Base-by-base conservation (phyloP, 2,888 invertebrate species). In the Xanthorhoe designata region DNA sequence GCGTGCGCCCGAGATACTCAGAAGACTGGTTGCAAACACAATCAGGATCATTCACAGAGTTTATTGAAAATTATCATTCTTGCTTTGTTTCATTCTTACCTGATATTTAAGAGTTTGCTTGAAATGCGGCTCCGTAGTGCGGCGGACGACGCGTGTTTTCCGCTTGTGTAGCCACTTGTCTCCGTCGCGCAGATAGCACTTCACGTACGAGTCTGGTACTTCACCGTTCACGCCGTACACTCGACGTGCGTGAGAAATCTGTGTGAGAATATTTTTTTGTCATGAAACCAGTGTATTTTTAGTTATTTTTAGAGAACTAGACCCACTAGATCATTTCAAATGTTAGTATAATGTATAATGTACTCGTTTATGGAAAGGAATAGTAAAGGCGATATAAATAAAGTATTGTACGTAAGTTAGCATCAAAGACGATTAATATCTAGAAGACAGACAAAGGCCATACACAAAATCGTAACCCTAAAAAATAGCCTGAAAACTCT, bases 91-190 rank as follows among this genome's bases (percentile, higher is more conserved):
- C 13, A 10, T 42, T 42, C 38, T 42, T 42, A 91, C 95, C 92
- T 96, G 96, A 89, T 98, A 98, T 82, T 97, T 97, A 74, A 98
- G 95, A 42, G 97, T 98, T 88, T 98, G 98, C 65, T 97, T 96
- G 91, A 96, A 98, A 79, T 97, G 95, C 5, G 98, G 98, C 83
- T 97, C 97, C 64, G 96, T 95, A 57, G 96, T 96, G 81, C 97
- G 97, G 61, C 97, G 95, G 18, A 97, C 95, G 32, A 98, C 96
- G 53, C 97, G 95, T 1, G 98, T 98, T 90, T 98, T 98, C 82
- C 98, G 96, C 90, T 98, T 98, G 87, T 98, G 97, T 67, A 98
- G 93, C 95, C 97, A 96, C 74, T 97, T 96, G 73, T 97, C 97
- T 24, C 97, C 97, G 83, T 98, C 98, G 66, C 97, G 96, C 67